Evolutionary conservation across 2,888 invertebrate genomes (phyloP).

Genomic region (Morpho deidamia): DNA sequence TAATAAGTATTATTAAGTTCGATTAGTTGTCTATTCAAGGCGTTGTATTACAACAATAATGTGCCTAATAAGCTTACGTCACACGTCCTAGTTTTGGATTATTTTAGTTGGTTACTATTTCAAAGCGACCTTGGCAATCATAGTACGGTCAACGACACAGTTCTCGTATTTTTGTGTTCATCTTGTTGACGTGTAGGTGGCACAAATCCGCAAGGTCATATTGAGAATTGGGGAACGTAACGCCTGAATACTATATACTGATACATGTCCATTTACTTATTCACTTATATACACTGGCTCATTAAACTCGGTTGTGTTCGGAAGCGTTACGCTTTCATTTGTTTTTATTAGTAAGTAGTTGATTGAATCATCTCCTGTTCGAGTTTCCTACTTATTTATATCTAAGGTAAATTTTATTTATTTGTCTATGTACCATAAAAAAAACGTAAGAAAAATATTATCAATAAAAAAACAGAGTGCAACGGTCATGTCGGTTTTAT

Average conservation of each 20-base stretch:
- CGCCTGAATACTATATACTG: conserved; percentile 34
- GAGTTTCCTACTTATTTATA: neutral
- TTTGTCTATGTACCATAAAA: too few species aligned
- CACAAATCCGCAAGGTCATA: conserved; percentile 55
- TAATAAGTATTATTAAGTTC: too few species aligned
- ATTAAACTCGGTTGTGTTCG: conserved; percentile 24
- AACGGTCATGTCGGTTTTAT: too few species aligned
- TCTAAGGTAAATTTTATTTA: too few species aligned
- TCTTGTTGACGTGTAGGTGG: conserved; percentile 56
- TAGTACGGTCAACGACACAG: conserved; percentile 44
- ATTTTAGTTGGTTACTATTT: neutral
- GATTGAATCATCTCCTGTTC: too few species aligned
- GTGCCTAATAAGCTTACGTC: too few species aligned
- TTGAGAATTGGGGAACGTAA: conserved; percentile 26
- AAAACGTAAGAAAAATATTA: too few species aligned
- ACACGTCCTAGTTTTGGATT: neutral
- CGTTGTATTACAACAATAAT: too few species aligned
- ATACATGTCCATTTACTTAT: conserved; percentile 21
- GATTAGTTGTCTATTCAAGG: too few species aligned
- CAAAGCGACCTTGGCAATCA: conserved; percentile 44
- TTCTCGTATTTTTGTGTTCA: conserved; percentile 39
- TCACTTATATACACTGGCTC: conserved; percentile 23
- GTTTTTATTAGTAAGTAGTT: neutral
- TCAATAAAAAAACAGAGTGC: too few species aligned
- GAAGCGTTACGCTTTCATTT: neutral